Conservation (phyloP, 2,113 vertebrate genomes). For the Petroica traversi region DNA sequence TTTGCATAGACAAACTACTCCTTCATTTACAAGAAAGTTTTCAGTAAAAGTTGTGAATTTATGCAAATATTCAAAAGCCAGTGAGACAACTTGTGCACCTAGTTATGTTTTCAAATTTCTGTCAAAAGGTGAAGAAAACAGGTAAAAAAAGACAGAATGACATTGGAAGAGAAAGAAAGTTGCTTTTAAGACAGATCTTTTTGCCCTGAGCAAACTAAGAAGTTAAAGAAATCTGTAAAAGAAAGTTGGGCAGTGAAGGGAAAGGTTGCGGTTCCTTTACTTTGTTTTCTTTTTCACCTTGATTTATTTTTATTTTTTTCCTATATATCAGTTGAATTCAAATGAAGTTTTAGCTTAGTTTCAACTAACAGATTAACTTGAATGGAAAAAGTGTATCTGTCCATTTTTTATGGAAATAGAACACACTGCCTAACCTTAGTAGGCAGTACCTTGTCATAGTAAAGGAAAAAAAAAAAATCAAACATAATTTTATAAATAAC, state of each 20-base stretch:
- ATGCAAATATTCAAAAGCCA: not conserved
- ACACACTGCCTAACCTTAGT: not conserved
- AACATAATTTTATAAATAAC: not conserved
- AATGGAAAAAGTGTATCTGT: not conserved
- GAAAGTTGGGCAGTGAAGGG: rapidly evolving
- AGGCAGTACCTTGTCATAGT: not conserved
- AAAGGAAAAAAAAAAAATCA: not conserved
- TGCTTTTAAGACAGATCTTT: not conserved
- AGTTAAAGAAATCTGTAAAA: not conserved
- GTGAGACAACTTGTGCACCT: not conserved
- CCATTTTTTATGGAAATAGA: not conserved
- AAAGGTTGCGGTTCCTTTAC: not conserved
- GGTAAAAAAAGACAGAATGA: not conserved
- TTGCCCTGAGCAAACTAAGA: not conserved
- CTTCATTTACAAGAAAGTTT: not conserved
- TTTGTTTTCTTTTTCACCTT: not conserved
- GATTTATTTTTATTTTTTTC: not conserved
- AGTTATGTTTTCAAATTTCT: not conserved
- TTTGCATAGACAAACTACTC: not conserved
- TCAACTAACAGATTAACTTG: not conserved
- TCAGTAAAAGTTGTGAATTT: not conserved
- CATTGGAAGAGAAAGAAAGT: not conserved
- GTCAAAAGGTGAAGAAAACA: not conserved
- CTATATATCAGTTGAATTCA: not conserved
- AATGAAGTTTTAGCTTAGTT: not conserved